Percentiles rank a stretch among this genome's conserved stretches.
phyloP scores from a whole-genome alignment of 1,140 invertebrate genomes.

The Lerema accius region DNA sequence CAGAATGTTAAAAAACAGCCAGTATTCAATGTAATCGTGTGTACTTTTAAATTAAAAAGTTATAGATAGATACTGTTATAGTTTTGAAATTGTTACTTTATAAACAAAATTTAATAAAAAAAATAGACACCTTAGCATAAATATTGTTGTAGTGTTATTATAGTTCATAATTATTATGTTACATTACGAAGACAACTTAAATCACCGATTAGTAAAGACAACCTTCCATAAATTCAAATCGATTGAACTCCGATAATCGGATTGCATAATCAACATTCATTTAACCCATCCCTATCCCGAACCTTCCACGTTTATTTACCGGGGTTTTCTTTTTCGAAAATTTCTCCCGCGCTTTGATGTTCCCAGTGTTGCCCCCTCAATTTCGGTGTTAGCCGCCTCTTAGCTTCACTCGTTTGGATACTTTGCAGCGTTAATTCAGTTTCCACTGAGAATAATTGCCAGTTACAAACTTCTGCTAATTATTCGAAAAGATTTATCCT shows the following conservation, averaged over 20 bases:
- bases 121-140: too few relatives aligned
- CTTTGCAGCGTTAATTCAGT: slow-evolving; percentile 34
- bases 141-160: too few relatives aligned
- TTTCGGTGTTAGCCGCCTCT: slow-evolving; percentile 47
- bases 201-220: too few relatives aligned
- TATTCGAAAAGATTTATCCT: slow-evolving; percentile 3
- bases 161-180: too few relatives aligned
- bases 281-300: slow-evolving; percentile 12
- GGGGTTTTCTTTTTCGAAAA: slow-evolving; percentile 59
- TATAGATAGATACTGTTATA: too few relatives aligned
- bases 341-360: slow-evolving; percentile 61
- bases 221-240: too few relatives aligned
- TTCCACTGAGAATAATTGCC: slow-evolving; percentile 14
- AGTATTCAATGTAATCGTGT: too few relatives aligned
- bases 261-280: background rate
- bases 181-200: too few relatives aligned
- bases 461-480: slow-evolving; percentile 13
- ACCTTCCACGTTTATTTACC: slow-evolving; percentile 37
- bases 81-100: too few relatives aligned
- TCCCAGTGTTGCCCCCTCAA: slow-evolving; percentile 58
- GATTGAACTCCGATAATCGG: background rate
- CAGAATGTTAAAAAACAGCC: too few relatives aligned
- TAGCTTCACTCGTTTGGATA: slow-evolving; percentile 41
- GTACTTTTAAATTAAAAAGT: too few relatives aligned
- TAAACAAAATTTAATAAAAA: too few relatives aligned